phyloP scores from a whole-genome alignment of 2,888 invertebrate species.

The Hydrotaea cyrtoneurina region DNA sequence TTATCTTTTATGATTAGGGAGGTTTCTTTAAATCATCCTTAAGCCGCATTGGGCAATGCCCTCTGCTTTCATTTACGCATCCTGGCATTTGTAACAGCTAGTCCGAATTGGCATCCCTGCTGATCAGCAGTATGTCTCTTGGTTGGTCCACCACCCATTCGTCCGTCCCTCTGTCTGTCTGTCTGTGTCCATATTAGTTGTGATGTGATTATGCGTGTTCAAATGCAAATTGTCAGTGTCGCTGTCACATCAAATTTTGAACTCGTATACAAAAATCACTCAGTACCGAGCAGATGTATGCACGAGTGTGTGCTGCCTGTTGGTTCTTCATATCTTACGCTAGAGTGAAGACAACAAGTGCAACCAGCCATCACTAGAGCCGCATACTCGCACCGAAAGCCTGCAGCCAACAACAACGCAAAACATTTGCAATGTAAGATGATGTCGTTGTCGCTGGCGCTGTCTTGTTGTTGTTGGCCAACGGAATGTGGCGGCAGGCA shows the following conservation, averaged over 20 bases:
- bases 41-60: too few species aligned
- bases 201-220: slow-evolving; percentile 66
- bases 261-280: slow-evolving; percentile 45
- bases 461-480: slow-evolving; percentile 50
- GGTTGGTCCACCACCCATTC: neutral
- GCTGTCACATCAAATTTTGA: slow-evolving; percentile 67
- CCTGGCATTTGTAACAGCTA: too few species aligned
- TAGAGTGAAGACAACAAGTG: slow-evolving; percentile 69
- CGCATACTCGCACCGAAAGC: slow-evolving; percentile 4
- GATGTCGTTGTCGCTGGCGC: slow-evolving; percentile 54
- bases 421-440: slow-evolving; percentile 62
- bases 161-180: slow-evolving; percentile 7
- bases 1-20: too few species aligned
- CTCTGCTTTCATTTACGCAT: too few species aligned
- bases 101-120: slow-evolving; percentile 17
- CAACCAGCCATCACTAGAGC: slow-evolving; percentile 64
- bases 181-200: slow-evolving; percentile 58
- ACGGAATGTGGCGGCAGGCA: slow-evolving; percentile 64
- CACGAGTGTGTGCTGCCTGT: slow-evolving; percentile 19
- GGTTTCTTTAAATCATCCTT: too few species aligned
- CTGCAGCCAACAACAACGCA: slow-evolving; percentile 33
- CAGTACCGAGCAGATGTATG: slow-evolving; percentile 11
- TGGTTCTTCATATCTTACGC: slow-evolving; percentile 63
- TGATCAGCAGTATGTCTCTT: slow-evolving; percentile 45
- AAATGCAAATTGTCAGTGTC: slow-evolving; percentile 67